These are phyloP conservation scores for Carassius gibelio DNA, from an alignment of 2,113 vertebrate species.

Conservation along the genomic window DNA sequence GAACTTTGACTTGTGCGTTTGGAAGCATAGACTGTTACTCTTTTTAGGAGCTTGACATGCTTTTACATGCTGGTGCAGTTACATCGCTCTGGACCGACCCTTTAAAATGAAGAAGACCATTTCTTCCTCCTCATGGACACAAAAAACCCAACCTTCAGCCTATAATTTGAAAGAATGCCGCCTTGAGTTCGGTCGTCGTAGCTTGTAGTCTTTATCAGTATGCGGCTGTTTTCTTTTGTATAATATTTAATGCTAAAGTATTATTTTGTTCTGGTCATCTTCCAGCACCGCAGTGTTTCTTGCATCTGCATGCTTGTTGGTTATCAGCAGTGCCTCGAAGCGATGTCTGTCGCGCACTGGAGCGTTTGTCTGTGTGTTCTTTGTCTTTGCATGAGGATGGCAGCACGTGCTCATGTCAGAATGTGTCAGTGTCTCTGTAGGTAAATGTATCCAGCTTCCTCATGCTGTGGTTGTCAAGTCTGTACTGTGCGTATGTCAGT, in stretches of 20 bases:
- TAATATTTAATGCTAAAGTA: not conserved
- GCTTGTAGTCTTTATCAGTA: constrained; percentile 12
- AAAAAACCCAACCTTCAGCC: constrained; percentile 50
- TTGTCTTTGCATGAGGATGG: constrained; percentile 60
- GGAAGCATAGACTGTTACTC: not conserved
- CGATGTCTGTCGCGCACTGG: not conserved
- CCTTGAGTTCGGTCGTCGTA: constrained; percentile 39
- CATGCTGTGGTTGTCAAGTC: not conserved
- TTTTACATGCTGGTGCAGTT: constrained; percentile 61
- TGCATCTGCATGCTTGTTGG: constrained; percentile 71
- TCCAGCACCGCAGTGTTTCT: not conserved
- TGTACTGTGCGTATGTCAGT: constrained; percentile 22
- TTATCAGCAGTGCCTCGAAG: constrained; percentile 37
- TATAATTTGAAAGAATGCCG: constrained; percentile 31
- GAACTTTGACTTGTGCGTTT: constrained; percentile 79
- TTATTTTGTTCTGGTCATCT: not conserved
- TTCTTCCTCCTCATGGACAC: constrained; percentile 6
- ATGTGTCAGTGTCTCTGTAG: not conserved
- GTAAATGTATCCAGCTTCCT: constrained; percentile 9
- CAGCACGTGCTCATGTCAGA: constrained; percentile 23
- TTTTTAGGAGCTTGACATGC: constrained; percentile 43
- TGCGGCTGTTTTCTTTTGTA: not conserved
- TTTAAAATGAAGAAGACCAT: constrained; percentile 13
- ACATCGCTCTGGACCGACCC: constrained; percentile 39
- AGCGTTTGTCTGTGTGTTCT: not conserved